Conservation (phyloP, 2,797 vertebrate genomes). For the Otus scops region DNA sequence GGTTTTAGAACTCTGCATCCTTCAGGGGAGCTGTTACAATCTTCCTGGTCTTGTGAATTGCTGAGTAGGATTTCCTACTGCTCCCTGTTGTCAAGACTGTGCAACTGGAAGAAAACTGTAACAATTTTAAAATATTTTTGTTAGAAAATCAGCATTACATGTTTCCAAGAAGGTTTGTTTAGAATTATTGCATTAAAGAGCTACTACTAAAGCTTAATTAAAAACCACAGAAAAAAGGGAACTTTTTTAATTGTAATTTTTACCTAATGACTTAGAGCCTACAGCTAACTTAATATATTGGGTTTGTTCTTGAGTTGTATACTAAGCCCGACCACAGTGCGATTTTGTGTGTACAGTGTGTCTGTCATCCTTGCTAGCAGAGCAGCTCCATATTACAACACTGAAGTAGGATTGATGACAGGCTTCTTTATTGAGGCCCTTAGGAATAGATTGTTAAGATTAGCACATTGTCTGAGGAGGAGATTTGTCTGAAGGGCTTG, state of each 20-base stretch:
- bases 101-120: neutral
- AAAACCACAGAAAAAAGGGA: neutral
- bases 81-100: neutral
- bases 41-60: neutral
- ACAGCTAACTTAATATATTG: rapidly evolving
- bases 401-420: neutral
- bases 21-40: neutral
- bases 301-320: neutral
- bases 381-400: neutral
- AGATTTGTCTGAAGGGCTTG: neutral
- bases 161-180: neutral
- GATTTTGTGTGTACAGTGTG: neutral
- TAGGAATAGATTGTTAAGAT: slow-evolving; percentile 12
- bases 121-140: neutral
- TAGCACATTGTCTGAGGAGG: neutral
- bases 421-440: neutral
- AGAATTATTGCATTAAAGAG: neutral
- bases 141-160: neutral
- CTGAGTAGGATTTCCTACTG: neutral
- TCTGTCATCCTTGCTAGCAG: neutral
- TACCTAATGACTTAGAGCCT: neutral
- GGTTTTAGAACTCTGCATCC: neutral
- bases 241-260: neutral
- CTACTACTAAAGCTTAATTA: neutral
- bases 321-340: neutral